Conservation (phyloP, 1,140 invertebrate species). For the Trichoplusia ni region DNA sequence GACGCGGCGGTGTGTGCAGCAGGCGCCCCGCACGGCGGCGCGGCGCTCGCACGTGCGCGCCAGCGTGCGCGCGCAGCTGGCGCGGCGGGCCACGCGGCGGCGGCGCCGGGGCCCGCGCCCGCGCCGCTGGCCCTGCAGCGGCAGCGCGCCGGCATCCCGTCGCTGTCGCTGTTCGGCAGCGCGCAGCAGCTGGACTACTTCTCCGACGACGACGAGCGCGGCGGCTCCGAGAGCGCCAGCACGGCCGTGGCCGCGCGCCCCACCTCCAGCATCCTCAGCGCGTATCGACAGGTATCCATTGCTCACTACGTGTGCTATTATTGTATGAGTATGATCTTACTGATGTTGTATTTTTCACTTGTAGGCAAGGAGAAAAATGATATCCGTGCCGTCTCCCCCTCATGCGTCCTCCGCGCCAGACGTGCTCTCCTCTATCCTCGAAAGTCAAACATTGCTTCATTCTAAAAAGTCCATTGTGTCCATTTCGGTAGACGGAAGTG, state of each 20-base stretch:
- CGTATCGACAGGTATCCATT: constrained; percentile 67
- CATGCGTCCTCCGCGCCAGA: constrained; percentile 72
- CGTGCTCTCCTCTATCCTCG: constrained; percentile 88
- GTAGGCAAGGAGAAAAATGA: constrained; percentile 78
- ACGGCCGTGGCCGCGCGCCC: constrained; percentile 72
- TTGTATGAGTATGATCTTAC: neutral
- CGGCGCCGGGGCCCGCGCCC: constrained; percentile 46
- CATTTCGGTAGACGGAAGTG: constrained; percentile 83
- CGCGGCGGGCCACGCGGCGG: neutral
- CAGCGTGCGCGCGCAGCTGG: constrained; percentile 62
- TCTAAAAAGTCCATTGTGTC: constrained; percentile 84
- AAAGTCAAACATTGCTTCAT: constrained; percentile 88
- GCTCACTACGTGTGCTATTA: neutral
- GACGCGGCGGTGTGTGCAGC: neutral
- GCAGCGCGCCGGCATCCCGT: constrained; percentile 49
- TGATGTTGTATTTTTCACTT: constrained; percentile 32
- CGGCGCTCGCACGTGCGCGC: constrained; percentile 65
- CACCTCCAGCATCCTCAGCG: constrained; percentile 65
- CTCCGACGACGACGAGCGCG: constrained; percentile 78
- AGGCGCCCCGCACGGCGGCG: constrained; percentile 73
- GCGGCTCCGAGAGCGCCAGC: constrained; percentile 55
- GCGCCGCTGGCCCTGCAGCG: constrained; percentile 63
- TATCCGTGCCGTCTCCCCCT: constrained; percentile 66
- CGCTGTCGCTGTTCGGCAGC: constrained; percentile 83
- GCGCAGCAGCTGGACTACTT: constrained; percentile 85